phyloP scores from a whole-genome alignment of 2,113 vertebrate genomes.

The Cyanoliseus patagonus region DNA sequence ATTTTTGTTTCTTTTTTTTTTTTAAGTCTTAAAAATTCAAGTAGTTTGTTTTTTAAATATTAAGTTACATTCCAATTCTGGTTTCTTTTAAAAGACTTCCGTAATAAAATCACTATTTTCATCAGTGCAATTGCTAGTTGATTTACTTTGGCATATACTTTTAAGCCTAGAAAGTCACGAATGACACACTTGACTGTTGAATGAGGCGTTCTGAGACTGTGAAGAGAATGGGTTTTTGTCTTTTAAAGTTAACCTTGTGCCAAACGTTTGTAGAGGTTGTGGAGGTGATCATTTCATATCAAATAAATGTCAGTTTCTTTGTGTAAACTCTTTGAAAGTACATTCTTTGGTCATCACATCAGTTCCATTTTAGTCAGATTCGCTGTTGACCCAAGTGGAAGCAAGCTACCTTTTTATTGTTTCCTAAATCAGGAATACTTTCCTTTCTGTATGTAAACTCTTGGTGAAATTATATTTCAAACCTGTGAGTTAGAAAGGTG shows the following conservation, averaged over 20 bases:
- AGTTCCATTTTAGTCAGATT: neutral
- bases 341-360: neutral
- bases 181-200: constrained; percentile 8
- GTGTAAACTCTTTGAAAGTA: neutral
- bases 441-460: neutral
- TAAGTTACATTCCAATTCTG: constrained; percentile 19
- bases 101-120: neutral
- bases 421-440: neutral
- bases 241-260: neutral
- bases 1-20: neutral
- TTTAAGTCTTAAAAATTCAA: neutral
- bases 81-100: constrained; percentile 11
- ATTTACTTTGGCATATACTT: constrained; percentile 35
- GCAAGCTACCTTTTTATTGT: neutral
- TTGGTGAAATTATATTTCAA: neutral
- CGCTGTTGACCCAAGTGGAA: neutral
- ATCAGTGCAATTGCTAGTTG: neutral
- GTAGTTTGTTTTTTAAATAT: constrained; percentile 24
- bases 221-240: neutral
- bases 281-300: neutral
- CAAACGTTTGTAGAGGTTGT: neutral
- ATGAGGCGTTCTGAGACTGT: neutral
- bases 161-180: neutral
- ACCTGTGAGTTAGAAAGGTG: neutral
- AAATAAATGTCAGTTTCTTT: neutral